phyloP scores from a whole-genome alignment of 2,888 invertebrate species.

The Cyclophora albipunctata region DNA sequence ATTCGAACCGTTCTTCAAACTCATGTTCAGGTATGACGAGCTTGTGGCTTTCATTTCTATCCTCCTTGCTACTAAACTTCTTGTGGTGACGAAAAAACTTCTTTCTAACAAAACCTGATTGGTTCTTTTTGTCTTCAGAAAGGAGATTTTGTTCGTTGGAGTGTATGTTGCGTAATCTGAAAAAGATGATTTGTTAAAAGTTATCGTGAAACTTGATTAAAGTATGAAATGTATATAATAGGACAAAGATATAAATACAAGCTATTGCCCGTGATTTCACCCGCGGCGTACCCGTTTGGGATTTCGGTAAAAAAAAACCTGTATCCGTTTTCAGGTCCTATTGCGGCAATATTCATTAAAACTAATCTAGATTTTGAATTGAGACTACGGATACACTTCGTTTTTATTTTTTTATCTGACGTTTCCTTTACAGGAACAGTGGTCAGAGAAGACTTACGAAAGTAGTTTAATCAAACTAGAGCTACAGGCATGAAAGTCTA shows the following conservation, averaged over 20 bases:
- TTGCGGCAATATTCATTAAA: too few relatives aligned
- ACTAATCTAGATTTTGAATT: too few relatives aligned
- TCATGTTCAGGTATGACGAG: conserved; percentile 75
- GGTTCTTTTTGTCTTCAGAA: conserved; percentile 30
- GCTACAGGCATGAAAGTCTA: too few relatives aligned
- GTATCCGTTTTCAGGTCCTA: not conserved
- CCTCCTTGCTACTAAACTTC: conserved; percentile 37
- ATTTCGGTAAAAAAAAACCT: not conserved
- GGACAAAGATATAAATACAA: too few relatives aligned
- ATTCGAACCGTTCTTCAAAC: conserved; percentile 76
- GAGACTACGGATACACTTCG: too few relatives aligned
- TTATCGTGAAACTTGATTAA: too few relatives aligned
- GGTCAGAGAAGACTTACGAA: too few relatives aligned
- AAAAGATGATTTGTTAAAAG: conserved; percentile 13
- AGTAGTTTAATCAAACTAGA: too few relatives aligned
- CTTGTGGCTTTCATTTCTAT: conserved; percentile 31
- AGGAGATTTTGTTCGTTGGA: conserved; percentile 50
- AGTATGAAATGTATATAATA: too few relatives aligned
- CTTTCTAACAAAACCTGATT: conserved; percentile 36
- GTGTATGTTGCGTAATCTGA: conserved; percentile 55
- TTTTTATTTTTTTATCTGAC: too few relatives aligned
- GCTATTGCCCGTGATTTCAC: too few relatives aligned
- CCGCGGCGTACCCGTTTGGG: not conserved
- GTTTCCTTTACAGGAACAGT: too few relatives aligned
- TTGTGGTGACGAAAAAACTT: conserved; percentile 66